phyloP scores from a whole-genome alignment of 2,888 invertebrate genomes.

The Melipona beecheii region DNA sequence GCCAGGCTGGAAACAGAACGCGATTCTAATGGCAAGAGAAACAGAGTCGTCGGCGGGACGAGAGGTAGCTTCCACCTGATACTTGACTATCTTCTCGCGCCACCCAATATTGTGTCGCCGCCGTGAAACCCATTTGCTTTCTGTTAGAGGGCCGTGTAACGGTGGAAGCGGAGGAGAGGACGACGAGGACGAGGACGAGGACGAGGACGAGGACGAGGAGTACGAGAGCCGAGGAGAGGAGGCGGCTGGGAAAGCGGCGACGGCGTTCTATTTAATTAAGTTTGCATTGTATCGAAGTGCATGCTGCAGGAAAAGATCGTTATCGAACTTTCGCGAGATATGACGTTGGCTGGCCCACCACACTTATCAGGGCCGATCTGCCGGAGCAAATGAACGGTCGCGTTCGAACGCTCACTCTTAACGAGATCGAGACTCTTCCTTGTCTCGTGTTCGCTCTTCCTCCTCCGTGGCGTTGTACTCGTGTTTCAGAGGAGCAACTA shows the following conservation, averaged over 20 bases:
- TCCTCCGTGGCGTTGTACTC: neutral
- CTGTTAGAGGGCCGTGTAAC: conserved; percentile 50
- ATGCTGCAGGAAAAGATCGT: conserved; percentile 72
- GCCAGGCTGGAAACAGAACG: conserved; percentile 31
- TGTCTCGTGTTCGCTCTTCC: conserved; percentile 1
- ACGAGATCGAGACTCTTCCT: conserved; percentile 66
- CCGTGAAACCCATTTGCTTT: conserved; percentile 60
- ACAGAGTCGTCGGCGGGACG: conserved; percentile 2
- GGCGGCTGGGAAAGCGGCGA: conserved; percentile 33
- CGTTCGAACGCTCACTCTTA: conserved; percentile 64
- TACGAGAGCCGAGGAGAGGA: conserved; percentile 8
- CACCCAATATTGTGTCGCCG: conserved; percentile 49
- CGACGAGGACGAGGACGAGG: conserved; percentile 3
- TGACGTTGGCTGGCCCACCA: conserved; percentile 70
- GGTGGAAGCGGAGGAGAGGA: conserved; percentile 9
- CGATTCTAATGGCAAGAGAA: conserved; percentile 15
- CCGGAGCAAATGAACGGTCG: conserved; percentile 75
- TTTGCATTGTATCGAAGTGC: conserved; percentile 77
- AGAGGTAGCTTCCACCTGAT: conserved; percentile 40
- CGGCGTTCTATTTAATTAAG: conserved; percentile 80
- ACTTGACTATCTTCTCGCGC: conserved; percentile 48
- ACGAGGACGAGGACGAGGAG: conserved; percentile 3
- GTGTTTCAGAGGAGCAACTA: neutral
- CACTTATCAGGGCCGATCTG: conserved; percentile 73
- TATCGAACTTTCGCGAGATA: conserved; percentile 77